A percentile compares a stretch with the other conserved stretches of the same genome.
Evolutionary conservation across 1,140 invertebrate species (phyloP).

Genomic region (Pseudomyrmex gracilis): DNA sequence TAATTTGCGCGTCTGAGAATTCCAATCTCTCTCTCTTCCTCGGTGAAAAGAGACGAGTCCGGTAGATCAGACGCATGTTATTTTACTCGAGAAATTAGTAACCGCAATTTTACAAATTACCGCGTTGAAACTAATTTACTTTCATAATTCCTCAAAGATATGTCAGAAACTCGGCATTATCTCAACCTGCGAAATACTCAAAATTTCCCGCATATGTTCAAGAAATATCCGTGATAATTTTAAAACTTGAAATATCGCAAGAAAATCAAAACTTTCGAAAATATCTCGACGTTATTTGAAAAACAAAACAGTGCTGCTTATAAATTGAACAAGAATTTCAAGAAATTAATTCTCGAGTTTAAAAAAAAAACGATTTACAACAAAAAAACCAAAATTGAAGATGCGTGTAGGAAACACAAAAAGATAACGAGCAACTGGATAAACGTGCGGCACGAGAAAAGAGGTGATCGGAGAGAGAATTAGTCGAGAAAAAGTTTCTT

Average conservation of each 20-base stretch:
- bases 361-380: not conserved
- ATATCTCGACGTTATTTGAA: not conserved
- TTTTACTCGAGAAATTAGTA: constrained; percentile 37
- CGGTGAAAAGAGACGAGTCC: not conserved
- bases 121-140: not conserved
- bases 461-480: not conserved
- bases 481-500: not conserved
- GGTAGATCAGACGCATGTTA: constrained; percentile 11
- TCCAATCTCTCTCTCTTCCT: not conserved
- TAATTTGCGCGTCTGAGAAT: constrained; percentile 25
- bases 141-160: not conserved
- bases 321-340: no score
- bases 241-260: not conserved
- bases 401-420: not conserved
- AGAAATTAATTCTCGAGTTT: no score
- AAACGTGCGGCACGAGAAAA: not conserved
- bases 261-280: not conserved
- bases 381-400: not conserved
- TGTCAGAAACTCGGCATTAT: not conserved
- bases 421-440: not conserved
- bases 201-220: not conserved
- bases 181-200: not conserved
- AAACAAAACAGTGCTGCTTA: no score
- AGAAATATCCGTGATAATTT: not conserved
- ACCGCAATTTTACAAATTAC: not conserved